Evolutionary conservation across 2,113 vertebrate genomes (phyloP), one percentile per base, ranked within the genome.

Genomic region (Otus sunia): DNA sequence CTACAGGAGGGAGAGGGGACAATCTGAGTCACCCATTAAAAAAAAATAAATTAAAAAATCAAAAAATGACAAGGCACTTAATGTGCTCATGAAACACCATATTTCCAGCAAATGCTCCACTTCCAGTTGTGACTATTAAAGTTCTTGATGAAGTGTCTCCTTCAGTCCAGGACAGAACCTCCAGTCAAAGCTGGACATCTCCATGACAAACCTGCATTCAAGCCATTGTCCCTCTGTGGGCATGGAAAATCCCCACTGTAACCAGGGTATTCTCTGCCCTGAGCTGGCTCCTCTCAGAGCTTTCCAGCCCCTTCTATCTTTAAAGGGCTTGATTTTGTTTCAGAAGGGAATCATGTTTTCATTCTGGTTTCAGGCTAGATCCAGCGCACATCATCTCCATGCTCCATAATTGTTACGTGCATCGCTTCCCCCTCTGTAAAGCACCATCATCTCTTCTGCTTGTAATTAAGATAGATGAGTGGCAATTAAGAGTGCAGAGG

Each of bases 321-420:
- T 37, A 68, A 84, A 90, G 22, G 8, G 22, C 27, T 87, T 36
- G 34, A 29, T 43, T 86, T 75, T 79, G 3, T 69, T 88, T 76
- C 30, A 45, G 62, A 50, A 91, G 12, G 32, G 37, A 76, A 73
- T 76, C 29, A 16, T 23, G 10, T 27, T 43, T 86, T 72, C 21
- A 12, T 73, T 86, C 43, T 64, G 36, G 16, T 79, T 85, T 56
- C 79, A 50, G 67, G 52, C 37, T 75, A 37, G 53, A n/a, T 52
- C 34, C 21, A 72, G 29, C 6, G 13, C 43, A 88, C 5, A 4
- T 11, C 59, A 79, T 27, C 49, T 82, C 26, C 0, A 0, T 47
- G 41, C 39, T 81, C 64, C 0, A 0, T 18, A 72, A 81, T 22
- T 0, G 0, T 30, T 9, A 15, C 0, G 1, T 15, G 5, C 29